Conservation (phyloP, 2,888 invertebrate genomes). For the Drosophila silvestris region DNA sequence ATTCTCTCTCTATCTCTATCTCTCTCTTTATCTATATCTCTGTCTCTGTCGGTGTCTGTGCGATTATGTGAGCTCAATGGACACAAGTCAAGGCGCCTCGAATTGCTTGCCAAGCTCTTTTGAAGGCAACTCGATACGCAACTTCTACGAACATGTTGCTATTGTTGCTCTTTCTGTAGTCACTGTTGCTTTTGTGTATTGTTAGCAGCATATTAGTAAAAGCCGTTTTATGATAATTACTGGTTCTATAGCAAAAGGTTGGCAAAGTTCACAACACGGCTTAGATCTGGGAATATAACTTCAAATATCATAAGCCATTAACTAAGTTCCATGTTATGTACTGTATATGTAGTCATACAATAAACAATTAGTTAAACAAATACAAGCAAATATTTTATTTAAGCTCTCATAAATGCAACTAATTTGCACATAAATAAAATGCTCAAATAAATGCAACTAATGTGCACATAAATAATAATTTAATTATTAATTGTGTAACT, state of each 20-base stretch:
- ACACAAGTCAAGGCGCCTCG: slow-evolving; percentile 73
- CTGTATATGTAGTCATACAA: neutral
- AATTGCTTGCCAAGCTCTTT: slow-evolving; percentile 65
- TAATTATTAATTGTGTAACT: neutral
- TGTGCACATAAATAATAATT: neutral
- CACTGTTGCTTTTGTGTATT: slow-evolving; percentile 34
- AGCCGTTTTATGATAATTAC: slow-evolving; percentile 69
- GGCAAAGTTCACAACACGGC: slow-evolving; percentile 64
- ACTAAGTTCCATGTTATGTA: neutral
- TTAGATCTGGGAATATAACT: slow-evolving; percentile 28
- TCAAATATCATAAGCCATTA: neutral
- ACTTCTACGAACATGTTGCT: slow-evolving; percentile 24
- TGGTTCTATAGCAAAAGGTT: slow-evolving; percentile 56
- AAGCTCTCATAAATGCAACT: neutral
- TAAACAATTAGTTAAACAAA: neutral
- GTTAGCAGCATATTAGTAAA: slow-evolving; percentile 61
- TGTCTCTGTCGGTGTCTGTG: slow-evolving; percentile 22
- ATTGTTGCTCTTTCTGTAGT: slow-evolving; percentile 24
- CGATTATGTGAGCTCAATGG: slow-evolving; percentile 68
- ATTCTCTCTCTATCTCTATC: neutral
- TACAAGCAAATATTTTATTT: neutral
- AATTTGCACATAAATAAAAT: slow-evolving; percentile 1
- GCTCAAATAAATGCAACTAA: neutral
- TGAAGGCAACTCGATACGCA: slow-evolving; percentile 77
- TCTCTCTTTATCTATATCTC: neutral